These are phyloP conservation scores for Catamblyrhynchus diadema DNA, from an alignment of 2,797 vertebrate species.

Conservation along the genomic window DNA sequence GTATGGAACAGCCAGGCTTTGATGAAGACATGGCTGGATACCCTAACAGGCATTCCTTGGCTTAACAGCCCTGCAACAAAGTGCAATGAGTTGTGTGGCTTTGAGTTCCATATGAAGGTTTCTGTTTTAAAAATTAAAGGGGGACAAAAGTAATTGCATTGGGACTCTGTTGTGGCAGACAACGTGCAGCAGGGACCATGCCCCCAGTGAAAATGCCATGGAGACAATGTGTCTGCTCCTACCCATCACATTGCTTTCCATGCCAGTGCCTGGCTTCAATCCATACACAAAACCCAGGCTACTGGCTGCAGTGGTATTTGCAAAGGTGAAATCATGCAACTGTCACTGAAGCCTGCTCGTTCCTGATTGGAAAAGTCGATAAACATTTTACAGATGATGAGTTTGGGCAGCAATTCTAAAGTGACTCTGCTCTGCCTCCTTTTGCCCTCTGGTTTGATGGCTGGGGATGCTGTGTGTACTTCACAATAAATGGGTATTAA, in stretches of 20 bases:
- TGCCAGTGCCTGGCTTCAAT: background rate
- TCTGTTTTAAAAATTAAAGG: background rate
- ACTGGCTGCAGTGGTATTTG: slow-evolving; percentile 3
- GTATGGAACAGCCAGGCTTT: background rate
- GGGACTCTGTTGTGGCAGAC: background rate
- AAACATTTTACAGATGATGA: background rate
- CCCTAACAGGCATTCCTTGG: background rate
- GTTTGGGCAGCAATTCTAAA: background rate
- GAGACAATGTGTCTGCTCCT: slow-evolving; percentile 8
- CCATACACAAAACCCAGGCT: background rate
- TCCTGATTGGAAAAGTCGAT: background rate
- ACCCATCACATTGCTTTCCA: slow-evolving; percentile 15
- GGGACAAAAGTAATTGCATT: rapidly evolving
- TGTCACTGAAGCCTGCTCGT: background rate
- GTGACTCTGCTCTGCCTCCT: background rate
- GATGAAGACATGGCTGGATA: background rate
- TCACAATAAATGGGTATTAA: background rate
- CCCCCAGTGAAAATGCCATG: background rate
- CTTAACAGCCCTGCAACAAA: background rate
- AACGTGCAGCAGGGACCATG: rapidly evolving
- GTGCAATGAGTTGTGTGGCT: background rate
- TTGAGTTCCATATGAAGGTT: background rate
- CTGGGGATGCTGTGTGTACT: background rate
- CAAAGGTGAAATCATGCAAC: slow-evolving; percentile 6
- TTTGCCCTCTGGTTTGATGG: background rate